Evolutionary conservation across 2,888 invertebrate genomes (phyloP), one percentile per base, ranked within the genome.

Genomic region (Xestia c-nigrum): DNA sequence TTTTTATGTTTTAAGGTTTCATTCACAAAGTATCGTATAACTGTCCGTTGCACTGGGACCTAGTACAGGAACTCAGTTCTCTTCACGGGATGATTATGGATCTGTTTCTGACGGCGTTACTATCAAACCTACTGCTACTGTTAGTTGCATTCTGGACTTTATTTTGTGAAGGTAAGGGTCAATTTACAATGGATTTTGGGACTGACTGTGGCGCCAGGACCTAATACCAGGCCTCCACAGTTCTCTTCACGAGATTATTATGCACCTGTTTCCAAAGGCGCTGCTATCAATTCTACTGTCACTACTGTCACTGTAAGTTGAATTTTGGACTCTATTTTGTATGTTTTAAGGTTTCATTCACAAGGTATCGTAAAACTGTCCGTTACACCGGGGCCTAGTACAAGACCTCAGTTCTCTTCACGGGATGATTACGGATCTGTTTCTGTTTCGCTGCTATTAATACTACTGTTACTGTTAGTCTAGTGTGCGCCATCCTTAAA

Each of bases 211-310:
- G 98, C 98, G 16, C 98, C 99, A 0, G 99, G 99, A 3, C 99
- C 99, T 97, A 72, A 99, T 97, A 95, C 98, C 97, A 16, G 98
- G 83, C 98, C 98, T 14, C 99, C 99, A 0, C 97, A 98, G 76
- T 99, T 99, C 93, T 97, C 98, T 2, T 98, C 98, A 76, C 94
- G 98, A n/a, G 97, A 98, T 4, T 99, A 99, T 93, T 98, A 98
- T 91, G 98, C 98, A 5, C 98, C 98, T 87, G 98, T 99, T 16
- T 99, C 98, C 84, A 99, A 99, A 93, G 99, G 99, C 4, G 99
- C 98, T 5, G 98, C 98, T 57, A 98, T 99, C 79, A 98, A 98
- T 90, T 98, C 98, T 0, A 98, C 98, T 0, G 98, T 99, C 9
- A 97, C 98, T 0, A 98, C 98, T 16, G 97, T 99, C 24, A 97